Evolutionary conservation across 2,888 invertebrate species (phyloP), one percentile per base, ranked within the genome.

Genomic region (Drosophila sordidapex): DNA sequence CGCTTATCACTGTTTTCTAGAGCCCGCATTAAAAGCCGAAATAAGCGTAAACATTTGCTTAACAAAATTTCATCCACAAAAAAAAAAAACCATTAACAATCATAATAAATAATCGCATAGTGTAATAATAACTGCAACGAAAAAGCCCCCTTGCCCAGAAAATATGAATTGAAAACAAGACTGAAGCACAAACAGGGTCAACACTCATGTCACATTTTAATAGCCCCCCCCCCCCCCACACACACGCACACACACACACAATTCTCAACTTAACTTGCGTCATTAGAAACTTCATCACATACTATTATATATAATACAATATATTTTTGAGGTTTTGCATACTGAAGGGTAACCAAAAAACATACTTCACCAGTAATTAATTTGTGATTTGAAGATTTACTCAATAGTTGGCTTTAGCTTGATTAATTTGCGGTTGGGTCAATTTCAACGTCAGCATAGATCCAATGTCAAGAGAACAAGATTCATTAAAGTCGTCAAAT

Each of bases 91-190:
- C 15, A 29, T 56, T 46, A 69, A 59, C 62, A 65, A 78, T 73
- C 59, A 70, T 61, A 79, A 61, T 64, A 73, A 73, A 67, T 73
- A 78, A 65, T 57, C 59, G 27, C 46, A 60, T 56, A 53, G 53
- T 61, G 59, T 67, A 72, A 67, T 63, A 61, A 78, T 64, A 64
- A 79, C 70, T 70, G 61, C 70, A 72, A 59, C 52, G 80, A 59
- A 76, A 76, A 74, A 76, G 40, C 21, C 68, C 75, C 75, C 54
- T 33, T 38, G 27, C 38, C 56, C 35, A 54, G 18, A 1, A 38
- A 46, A 71, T 29, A 58, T 38, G 35, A 58, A 51, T 54, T 21
- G 46, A 51, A 61, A 58, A 46, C 58, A 58, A 29, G 46, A 58
- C 27, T 21, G 27, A 56, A 63, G 25, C 36, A 43, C 59, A 72